These are phyloP conservation scores for Alligator sinensis DNA, from an alignment of 2,113 vertebrate species.

Conservation along the genomic window DNA sequence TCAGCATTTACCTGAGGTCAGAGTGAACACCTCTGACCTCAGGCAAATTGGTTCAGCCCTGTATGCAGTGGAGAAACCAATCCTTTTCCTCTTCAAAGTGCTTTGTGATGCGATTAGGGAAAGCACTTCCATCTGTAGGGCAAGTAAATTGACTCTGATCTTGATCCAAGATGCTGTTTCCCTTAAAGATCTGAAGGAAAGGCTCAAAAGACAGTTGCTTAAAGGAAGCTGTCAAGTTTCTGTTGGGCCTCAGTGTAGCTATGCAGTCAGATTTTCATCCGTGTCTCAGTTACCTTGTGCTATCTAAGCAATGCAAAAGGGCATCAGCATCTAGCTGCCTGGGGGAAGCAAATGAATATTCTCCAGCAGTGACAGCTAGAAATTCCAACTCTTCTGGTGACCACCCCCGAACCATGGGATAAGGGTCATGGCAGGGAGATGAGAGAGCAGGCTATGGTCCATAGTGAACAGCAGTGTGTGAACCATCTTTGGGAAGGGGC, in stretches of 20 bases:
- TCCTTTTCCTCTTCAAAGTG: constrained; percentile 13
- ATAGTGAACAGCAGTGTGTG: background rate
- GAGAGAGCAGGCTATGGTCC: background rate
- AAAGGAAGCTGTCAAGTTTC: background rate
- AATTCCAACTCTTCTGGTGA: background rate
- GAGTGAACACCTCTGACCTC: background rate
- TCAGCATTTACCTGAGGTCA: background rate
- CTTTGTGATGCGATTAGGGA: constrained; percentile 31
- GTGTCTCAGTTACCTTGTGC: background rate
- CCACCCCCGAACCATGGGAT: background rate
- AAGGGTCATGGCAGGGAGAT: background rate
- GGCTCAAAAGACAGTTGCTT: constrained; percentile 1
- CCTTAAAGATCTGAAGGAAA: constrained; percentile 32
- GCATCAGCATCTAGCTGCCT: background rate
- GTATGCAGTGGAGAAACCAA: constrained; percentile 46
- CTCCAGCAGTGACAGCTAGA: background rate
- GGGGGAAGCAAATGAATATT: background rate
- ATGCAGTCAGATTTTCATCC: background rate
- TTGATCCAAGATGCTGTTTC: background rate
- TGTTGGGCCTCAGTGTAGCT: background rate
- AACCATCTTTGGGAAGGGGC: background rate
- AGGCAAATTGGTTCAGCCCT: constrained; percentile 51
- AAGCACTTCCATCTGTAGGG: constrained; percentile 32
- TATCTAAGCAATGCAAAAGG: background rate
- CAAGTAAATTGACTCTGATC: background rate